Percentiles rank a stretch among this genome's conserved stretches.
phyloP scores from a whole-genome alignment of 2,888 invertebrate genomes.

The Drosophila bunnanda region DNA sequence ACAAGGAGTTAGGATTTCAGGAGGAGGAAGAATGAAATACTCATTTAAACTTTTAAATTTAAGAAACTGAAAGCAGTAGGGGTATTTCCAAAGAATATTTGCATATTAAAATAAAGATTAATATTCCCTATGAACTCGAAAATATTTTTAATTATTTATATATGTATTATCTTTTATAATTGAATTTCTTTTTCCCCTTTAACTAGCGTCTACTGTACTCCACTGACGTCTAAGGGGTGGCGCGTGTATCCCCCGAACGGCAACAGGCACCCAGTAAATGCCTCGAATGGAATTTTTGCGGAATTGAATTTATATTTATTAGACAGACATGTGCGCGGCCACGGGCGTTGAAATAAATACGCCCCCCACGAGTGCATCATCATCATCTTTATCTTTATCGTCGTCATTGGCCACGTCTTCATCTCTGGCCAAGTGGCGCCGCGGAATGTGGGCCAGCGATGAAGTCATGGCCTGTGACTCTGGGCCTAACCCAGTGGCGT shows the following conservation, averaged over 20 bases:
- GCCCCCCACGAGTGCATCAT: conserved; percentile 34
- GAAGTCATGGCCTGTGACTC: conserved; percentile 56
- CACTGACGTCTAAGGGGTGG: conserved; percentile 42
- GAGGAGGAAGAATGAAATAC: too few species aligned
- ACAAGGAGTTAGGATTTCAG: background rate
- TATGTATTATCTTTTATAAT: background rate
- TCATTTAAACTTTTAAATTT: background rate
- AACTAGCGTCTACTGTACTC: conserved; percentile 37
- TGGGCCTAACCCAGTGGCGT: conserved; percentile 17
- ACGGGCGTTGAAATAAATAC: conserved; percentile 16
- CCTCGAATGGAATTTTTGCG: conserved; percentile 47
- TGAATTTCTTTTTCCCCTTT: background rate
- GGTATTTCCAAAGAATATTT: background rate
- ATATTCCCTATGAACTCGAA: accelerated
- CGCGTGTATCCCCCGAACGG: conserved; percentile 45
- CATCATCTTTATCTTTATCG: background rate
- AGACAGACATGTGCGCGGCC: conserved; percentile 41
- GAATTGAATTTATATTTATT: conserved; percentile 54
- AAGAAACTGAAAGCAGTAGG: too few species aligned
- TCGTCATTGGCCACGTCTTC: conserved; percentile 1
- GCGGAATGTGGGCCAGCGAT: conserved; percentile 37
- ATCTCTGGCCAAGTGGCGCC: conserved; percentile 14
- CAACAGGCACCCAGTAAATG: conserved; percentile 30
- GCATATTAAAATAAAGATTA: background rate
- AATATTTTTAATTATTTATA: background rate